Evolutionary conservation across 2,797 vertebrate genomes (phyloP).

Genomic region (Muraenolepis orangiensis): DNA sequence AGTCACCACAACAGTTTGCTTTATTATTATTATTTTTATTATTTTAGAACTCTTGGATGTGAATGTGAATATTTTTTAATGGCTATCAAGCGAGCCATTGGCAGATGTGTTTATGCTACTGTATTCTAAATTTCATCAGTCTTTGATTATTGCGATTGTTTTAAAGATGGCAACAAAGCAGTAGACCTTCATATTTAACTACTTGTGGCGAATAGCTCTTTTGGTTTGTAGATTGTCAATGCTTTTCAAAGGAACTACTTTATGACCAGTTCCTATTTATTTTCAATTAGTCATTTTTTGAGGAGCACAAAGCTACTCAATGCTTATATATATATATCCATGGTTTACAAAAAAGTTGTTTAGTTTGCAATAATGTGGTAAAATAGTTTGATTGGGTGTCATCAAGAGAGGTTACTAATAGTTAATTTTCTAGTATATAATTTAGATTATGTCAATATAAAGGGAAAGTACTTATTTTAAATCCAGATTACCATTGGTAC

Average conservation of each 20-base stretch:
- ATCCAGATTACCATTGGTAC: slow-evolving; percentile 10
- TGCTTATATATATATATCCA: slow-evolving; percentile 17
- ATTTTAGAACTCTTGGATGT: slow-evolving; percentile 41
- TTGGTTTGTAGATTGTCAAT: slow-evolving; percentile 6
- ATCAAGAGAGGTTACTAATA: slow-evolving; percentile 24
- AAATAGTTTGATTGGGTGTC: slow-evolving; percentile 50
- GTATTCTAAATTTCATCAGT: slow-evolving; percentile 35
- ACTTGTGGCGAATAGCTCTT: slow-evolving; percentile 5
- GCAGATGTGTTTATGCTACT: slow-evolving; percentile 33
- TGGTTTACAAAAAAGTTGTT: not conserved
- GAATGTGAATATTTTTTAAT: slow-evolving; percentile 41
- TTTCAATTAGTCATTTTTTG: not conserved
- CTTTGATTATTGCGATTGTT: slow-evolving; percentile 38
- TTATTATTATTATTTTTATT: slow-evolving; percentile 14
- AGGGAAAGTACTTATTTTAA: slow-evolving; percentile 56
- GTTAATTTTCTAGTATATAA: slow-evolving; percentile 25
- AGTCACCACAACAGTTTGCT: slow-evolving; percentile 22
- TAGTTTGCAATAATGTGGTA: slow-evolving; percentile 16
- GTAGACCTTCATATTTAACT: not conserved
- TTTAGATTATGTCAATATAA: slow-evolving; percentile 62
- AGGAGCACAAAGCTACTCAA: slow-evolving; percentile 1
- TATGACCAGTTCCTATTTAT: slow-evolving; percentile 3
- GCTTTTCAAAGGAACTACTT: slow-evolving; percentile 16
- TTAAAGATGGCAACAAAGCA: slow-evolving; percentile 31
- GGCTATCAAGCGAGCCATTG: slow-evolving; percentile 34